A percentile compares a stretch with the other conserved stretches of the same genome.
These are phyloP conservation scores for Lophochroa leadbeateri DNA, from an alignment of 2,113 vertebrate genomes.

Conservation along the genomic window DNA sequence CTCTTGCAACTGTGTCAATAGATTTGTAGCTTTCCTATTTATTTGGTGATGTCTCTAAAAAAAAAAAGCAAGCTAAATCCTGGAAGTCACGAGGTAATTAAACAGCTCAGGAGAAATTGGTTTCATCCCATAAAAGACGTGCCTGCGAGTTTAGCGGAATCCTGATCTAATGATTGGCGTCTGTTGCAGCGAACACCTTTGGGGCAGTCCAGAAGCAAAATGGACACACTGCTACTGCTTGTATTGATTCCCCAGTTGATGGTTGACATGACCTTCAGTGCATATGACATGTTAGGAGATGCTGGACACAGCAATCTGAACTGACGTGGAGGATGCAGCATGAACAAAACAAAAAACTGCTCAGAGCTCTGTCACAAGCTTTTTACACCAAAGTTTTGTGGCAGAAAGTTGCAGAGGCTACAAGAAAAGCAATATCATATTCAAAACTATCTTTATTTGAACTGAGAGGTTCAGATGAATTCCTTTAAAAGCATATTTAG, in stretches of 20 bases:
- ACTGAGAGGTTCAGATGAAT: background rate
- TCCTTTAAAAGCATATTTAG: constrained; percentile 24
- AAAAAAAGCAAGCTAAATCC: background rate
- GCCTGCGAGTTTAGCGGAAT: background rate
- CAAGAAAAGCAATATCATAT: background rate
- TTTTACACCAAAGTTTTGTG: background rate
- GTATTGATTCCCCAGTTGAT: background rate
- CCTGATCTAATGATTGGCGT: background rate
- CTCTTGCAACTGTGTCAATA: background rate
- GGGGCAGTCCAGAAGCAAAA: constrained; percentile 1
- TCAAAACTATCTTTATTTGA: background rate
- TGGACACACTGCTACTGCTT: background rate
- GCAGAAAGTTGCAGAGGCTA: constrained; percentile 5
- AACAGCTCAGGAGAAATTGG: background rate
- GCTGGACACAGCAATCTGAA: background rate
- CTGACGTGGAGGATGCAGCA: background rate
- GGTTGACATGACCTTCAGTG: background rate
- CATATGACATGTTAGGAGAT: background rate
- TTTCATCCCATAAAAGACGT: background rate
- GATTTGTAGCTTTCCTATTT: background rate
- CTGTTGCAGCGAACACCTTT: background rate
- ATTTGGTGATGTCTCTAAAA: background rate
- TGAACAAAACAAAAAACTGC: background rate
- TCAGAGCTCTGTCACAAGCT: background rate
- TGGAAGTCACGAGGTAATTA: background rate